Conservation (phyloP, 2,888 invertebrate species). For the Sminthurinus aureus region DNA sequence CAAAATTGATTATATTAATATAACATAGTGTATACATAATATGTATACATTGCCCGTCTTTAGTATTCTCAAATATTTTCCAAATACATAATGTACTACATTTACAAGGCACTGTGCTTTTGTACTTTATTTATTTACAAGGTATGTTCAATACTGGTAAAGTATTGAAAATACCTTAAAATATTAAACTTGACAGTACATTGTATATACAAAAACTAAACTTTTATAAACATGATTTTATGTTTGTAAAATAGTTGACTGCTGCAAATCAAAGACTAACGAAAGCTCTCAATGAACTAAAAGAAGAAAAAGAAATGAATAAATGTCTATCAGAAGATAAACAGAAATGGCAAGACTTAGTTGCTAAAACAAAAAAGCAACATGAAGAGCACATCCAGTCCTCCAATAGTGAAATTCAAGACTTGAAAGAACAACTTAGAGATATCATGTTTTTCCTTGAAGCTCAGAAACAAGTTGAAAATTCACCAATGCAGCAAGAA, state of each 20-base stretch:
- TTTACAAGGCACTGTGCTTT: not conserved
- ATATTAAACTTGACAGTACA: slow-evolving; percentile 9
- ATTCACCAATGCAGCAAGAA: slow-evolving; percentile 69
- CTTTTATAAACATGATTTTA: slow-evolving; percentile 27
- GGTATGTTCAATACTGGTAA: too few relatives aligned
- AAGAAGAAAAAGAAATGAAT: slow-evolving; percentile 86
- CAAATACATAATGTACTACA: not conserved
- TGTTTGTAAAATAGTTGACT: slow-evolving; percentile 56
- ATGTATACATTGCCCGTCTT: not conserved
- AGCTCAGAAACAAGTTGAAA: slow-evolving; percentile 75
- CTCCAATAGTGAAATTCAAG: slow-evolving; percentile 73
- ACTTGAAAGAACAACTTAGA: slow-evolving; percentile 89
- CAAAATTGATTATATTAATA: not conserved
- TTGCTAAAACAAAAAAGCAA: slow-evolving; percentile 68
- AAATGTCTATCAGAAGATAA: slow-evolving; percentile 80
- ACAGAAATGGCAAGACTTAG: slow-evolving; percentile 73
- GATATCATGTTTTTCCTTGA: slow-evolving; percentile 98
- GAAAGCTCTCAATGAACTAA: slow-evolving; percentile 74
- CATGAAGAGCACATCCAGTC: slow-evolving; percentile 62
- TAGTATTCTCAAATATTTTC: not conserved
- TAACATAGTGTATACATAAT: too few relatives aligned
- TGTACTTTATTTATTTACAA: not conserved
- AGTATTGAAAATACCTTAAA: too few relatives aligned
- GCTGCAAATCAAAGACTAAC: slow-evolving; percentile 66
- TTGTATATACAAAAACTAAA: not conserved